Percentiles rank a stretch among this genome's conserved stretches.
These are phyloP conservation scores for Kryptolebias ocellatus DNA, from an alignment of 2,797 vertebrate genomes.

Conservation along the genomic window DNA sequence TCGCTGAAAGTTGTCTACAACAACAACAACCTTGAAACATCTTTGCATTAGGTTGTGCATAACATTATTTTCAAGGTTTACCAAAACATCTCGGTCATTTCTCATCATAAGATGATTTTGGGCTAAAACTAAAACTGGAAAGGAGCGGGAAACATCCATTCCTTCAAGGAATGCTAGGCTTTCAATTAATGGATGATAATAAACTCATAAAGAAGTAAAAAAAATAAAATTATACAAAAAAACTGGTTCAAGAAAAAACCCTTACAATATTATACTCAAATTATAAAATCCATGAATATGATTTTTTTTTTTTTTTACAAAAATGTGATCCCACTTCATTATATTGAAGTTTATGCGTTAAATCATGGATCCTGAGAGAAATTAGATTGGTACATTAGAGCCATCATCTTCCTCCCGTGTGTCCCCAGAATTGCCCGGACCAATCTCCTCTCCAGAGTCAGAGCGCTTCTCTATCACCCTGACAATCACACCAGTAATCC, in stretches of 20 bases:
- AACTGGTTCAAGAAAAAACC: not conserved
- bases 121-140: no score
- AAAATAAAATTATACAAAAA: no score
- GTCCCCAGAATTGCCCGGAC: conserved; percentile 21
- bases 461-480: conserved; percentile 62
- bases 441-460: conserved; percentile 30
- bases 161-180: no score
- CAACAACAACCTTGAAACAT: no score
- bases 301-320: conserved; percentile 13
- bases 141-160: no score
- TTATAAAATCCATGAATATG: conserved; percentile 10
- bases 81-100: no score
- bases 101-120: no score
- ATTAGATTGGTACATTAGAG: conserved; percentile 29
- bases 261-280: conserved; percentile 5
- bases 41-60: no score
- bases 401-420: not conserved
- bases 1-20: no score
- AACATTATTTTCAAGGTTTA: no score
- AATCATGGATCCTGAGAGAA: conserved; percentile 52
- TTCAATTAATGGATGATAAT: not conserved
- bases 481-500: conserved; percentile 75
- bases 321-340: not conserved
- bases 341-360: conserved; percentile 4
- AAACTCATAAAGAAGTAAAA: not conserved